Evolutionary conservation across 2,888 invertebrate genomes (phyloP), one percentile per base, ranked within the genome.

Genomic region (Hirtodrosophila histrioides): DNA sequence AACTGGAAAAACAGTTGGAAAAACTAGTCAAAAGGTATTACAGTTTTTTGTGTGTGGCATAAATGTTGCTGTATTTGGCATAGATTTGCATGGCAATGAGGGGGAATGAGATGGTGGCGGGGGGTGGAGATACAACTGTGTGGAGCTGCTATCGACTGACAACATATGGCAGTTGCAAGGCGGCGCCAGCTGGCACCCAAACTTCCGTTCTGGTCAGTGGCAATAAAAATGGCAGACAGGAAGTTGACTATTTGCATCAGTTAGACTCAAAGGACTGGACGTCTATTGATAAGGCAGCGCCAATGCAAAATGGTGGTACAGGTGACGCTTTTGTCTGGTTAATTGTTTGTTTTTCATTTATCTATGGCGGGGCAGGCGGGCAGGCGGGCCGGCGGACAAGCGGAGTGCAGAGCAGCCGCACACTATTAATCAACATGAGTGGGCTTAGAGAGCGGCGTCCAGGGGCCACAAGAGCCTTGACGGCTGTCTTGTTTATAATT

Each of bases 381-480:
- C 57, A 55, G 54, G 63, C 69, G 78, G n/a, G n/a, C n/a, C n/a
- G n/a, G n/a, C n/a, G n/a, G n/a, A n/a, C n/a, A 74, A 64, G 55
- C 45, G 43, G 39, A 74, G 78, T 73, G 73, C 53, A 24, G 51
- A 74, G 71, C 77, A 57, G 55, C 56, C 68, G 75, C 69, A 67
- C 64, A 84, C 84, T 79, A 84, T 84, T 84, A 84, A 84, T 84
- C 84, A 84, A 86, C 69, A 66, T 77, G 82, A 81, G 81, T 70
- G 76, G 63, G 72, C 61, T 71, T 69, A 46, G 51, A 48, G 44
- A 36, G 31, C 12, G 31, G 46, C 35, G 68, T 56, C 65, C 72
- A 3, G 69, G 72, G 69, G 48, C 17, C 17, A 17, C 17, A 53
- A 45, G 57, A 53, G 57, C 31, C 41, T 46, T 40, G 49, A 48